phyloP scores from a whole-genome alignment of 2,797 vertebrate genomes.

The Labroides dimidiatus region DNA sequence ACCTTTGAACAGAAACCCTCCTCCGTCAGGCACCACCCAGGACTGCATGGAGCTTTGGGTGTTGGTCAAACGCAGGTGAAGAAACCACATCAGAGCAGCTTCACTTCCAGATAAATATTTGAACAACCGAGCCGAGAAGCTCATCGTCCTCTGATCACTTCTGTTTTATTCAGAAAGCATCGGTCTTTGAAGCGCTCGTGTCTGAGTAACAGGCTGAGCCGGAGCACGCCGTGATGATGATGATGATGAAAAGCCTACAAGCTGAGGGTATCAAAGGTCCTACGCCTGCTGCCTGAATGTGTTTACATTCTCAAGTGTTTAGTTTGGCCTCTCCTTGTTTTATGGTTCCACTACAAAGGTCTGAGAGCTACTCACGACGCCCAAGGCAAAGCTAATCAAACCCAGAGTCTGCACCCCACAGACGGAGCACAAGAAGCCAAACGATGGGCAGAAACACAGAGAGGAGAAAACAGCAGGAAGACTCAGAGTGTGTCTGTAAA shows the following conservation, averaged over 20 bases:
- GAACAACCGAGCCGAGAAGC: not conserved
- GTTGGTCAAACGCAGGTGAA: constrained; percentile 11
- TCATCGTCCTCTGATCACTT: not conserved
- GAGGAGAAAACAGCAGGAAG: too few species aligned
- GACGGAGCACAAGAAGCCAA: too few species aligned
- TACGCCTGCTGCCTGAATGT: not conserved
- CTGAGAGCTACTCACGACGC: not conserved
- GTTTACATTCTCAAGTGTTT: constrained; percentile 33
- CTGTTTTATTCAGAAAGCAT: not conserved
- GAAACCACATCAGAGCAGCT: not conserved
- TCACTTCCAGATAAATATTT: not conserved
- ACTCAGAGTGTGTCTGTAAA: too few species aligned
- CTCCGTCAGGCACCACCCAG: not conserved
- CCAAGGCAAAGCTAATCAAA: constrained; percentile 39
- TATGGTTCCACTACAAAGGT: constrained; percentile 22
- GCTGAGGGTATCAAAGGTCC: not conserved
- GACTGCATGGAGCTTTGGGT: too few species aligned
- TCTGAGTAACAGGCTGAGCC: not conserved
- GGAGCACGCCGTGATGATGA: not conserved
- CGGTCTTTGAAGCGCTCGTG: not conserved
- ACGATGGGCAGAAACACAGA: too few species aligned
- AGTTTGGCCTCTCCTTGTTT: constrained; percentile 33
- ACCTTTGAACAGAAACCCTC: constrained; percentile 10
- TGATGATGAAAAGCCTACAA: not conserved
- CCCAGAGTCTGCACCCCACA: constrained; percentile 17